These are phyloP conservation scores for Furnarius figulus DNA, from an alignment of 2,113 vertebrate genomes.

Conservation along the genomic window DNA sequence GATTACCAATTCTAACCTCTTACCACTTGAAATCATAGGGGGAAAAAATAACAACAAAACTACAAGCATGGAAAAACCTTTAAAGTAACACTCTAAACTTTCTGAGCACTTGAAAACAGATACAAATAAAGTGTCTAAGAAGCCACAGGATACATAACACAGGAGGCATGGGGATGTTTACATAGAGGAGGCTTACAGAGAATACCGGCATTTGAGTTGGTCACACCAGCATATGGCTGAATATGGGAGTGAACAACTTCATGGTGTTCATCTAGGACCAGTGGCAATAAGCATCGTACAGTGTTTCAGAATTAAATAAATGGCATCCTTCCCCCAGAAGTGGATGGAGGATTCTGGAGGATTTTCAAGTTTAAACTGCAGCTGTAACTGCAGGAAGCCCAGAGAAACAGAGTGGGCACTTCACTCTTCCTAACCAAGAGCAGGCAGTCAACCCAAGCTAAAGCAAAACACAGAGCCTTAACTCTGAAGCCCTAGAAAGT, in stretches of 20 bases:
- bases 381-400: not conserved
- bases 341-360: not conserved
- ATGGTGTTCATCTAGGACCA: not conserved
- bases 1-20: not conserved
- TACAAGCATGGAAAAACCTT: not conserved
- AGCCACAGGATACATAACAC: not conserved
- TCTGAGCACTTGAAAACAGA: not conserved
- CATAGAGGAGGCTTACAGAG: not conserved
- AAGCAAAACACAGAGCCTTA: not conserved
- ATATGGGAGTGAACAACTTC: not conserved
- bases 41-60: not conserved
- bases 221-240: not conserved
- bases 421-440: not conserved
- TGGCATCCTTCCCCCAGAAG: not conserved
- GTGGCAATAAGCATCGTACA: accelerated
- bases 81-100: not conserved
- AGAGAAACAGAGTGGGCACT: not conserved
- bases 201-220: not conserved
- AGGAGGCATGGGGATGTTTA: not conserved
- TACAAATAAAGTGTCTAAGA: not conserved
- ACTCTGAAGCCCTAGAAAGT: not conserved
- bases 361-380: not conserved
- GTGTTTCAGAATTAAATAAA: not conserved
- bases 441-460: not conserved
- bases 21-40: not conserved